Evolutionary conservation across 2,888 invertebrate genomes (phyloP).

Genomic region (Litoditis marina): DNA sequence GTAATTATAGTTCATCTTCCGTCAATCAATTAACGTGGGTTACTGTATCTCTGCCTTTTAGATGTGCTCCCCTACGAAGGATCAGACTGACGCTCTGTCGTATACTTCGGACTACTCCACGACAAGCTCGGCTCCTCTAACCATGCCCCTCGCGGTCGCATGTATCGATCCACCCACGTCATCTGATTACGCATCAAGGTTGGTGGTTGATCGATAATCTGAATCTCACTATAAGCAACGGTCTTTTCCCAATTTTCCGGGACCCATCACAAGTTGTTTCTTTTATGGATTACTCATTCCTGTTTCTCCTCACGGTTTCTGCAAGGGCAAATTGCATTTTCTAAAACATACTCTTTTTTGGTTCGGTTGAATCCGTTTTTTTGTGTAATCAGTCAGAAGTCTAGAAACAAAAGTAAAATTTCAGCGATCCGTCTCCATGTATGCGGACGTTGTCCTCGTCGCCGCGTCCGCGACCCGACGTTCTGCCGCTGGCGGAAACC

Average conservation of each 20-base stretch:
- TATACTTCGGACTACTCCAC: slow-evolving; percentile 53
- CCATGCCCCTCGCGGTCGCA: slow-evolving; percentile 30
- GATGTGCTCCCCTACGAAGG: slow-evolving; percentile 29
- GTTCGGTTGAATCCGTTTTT: background rate
- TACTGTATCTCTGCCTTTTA: slow-evolving; percentile 13
- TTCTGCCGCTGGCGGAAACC: slow-evolving; percentile 1
- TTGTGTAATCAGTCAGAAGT: too few relatives aligned
- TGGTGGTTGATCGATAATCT: background rate
- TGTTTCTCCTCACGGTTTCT: too few relatives aligned
- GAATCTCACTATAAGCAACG: background rate
- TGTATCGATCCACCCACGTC: slow-evolving; percentile 33
- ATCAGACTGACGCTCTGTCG: slow-evolving; percentile 41
- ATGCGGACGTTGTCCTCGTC: slow-evolving; percentile 33
- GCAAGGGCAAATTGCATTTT: background rate
- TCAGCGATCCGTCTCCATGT: slow-evolving; percentile 43
- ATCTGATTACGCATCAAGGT: slow-evolving; percentile 45
- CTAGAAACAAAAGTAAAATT: slow-evolving; percentile 6
- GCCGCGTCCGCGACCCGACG: slow-evolving; percentile 19
- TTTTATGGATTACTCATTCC: too few relatives aligned
- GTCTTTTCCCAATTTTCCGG: too few relatives aligned
- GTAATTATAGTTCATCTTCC: too few relatives aligned
- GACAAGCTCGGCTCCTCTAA: slow-evolving; percentile 40
- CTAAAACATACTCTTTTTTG: background rate
- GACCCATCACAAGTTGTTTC: too few relatives aligned
- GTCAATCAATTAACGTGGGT: background rate